Evolutionary conservation across 2,888 invertebrate species (phyloP), one percentile per base, ranked within the genome.

Genomic region (Mechanitis messenoides): DNA sequence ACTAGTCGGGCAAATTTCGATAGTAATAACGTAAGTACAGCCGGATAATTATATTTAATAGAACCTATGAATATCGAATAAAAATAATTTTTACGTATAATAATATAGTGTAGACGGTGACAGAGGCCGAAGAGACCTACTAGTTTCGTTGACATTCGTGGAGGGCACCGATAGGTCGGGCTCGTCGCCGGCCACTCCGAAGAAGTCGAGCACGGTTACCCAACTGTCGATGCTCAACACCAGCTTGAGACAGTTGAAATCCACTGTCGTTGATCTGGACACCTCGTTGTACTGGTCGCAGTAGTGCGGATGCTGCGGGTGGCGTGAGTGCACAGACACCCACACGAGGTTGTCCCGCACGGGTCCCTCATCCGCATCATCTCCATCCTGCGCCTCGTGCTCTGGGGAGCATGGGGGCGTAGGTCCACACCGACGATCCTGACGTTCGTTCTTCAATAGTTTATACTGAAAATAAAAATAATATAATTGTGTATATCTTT

Each of bases 171-270:
- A 65, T 2, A 73, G 72, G 0, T 70, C 71, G 33, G 72, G 65
- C 56, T 86, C 87, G 61, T 85, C 88, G 3, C 81, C 87, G 12
- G 86, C 84, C 33, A 89, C 84, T 42, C 97, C 97, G 75, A 98
- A 96, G 82, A 99, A 98, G 85, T 99, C 98, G 58, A 99, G 91
- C 53, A 99, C 93, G 45, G 98, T 94, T 72, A 97, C 96, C 98
- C 98, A 98, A 58, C 98, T 96, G 79, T 98, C 96, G 33, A 97
- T 94, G 78, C 96, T 98, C 68, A 98, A 93, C 42, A 96, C 95
- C 67, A 98, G 90, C 81, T 98, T 97, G 71, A 98, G 87, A 73
- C 96, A 95, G 80, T 97, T 98, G 83, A 98, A 98, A 78, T 98
- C 96, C 33, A 98, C 93, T 59, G 92, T 92, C 6, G 93, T 92